Evolutionary conservation across 1,140 invertebrate genomes (phyloP).

Genomic region (Pseudomyrmex cubaensis): DNA sequence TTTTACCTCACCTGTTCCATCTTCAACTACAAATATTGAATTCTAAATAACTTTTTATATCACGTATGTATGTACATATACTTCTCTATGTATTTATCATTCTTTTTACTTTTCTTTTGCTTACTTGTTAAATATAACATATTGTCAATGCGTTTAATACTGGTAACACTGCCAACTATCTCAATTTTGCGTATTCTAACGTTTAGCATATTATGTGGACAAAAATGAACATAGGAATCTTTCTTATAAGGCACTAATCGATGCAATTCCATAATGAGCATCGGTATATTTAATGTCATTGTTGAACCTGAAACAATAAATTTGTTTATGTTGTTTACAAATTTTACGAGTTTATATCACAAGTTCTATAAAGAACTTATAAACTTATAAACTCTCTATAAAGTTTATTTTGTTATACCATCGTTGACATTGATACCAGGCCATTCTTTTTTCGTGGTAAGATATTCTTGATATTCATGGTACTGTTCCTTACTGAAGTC

Average conservation of each 20-base stretch:
- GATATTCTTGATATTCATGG: background rate
- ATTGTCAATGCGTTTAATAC: background rate
- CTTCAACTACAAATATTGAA: conserved; percentile 18
- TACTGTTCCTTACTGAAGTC: conserved; percentile 15
- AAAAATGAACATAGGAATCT: conserved; percentile 11
- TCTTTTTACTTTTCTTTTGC: background rate
- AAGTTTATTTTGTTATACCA: background rate
- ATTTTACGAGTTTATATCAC: background rate
- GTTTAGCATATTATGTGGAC: conserved; percentile 29
- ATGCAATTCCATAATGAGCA: conserved; percentile 28
- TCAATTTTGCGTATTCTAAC: conserved; percentile 43
- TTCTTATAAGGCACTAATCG: conserved; percentile 39
- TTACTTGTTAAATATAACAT: conserved; percentile 29
- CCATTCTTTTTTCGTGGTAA: conserved; percentile 14
- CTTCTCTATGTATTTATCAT: too few species aligned
- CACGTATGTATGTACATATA: background rate
- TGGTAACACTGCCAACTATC: conserved; percentile 1
- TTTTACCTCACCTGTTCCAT: conserved; percentile 19
- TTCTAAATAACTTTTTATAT: background rate
- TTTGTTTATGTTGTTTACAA: background rate
- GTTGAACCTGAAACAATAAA: conserved; percentile 21
- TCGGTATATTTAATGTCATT: background rate
- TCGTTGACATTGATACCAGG: conserved; percentile 1
- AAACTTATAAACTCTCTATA: too few species aligned
- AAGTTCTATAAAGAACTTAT: too few species aligned